These are phyloP conservation scores for Engraulis encrasicolus DNA, from an alignment of 2,113 vertebrate species.

Conservation along the genomic window DNA sequence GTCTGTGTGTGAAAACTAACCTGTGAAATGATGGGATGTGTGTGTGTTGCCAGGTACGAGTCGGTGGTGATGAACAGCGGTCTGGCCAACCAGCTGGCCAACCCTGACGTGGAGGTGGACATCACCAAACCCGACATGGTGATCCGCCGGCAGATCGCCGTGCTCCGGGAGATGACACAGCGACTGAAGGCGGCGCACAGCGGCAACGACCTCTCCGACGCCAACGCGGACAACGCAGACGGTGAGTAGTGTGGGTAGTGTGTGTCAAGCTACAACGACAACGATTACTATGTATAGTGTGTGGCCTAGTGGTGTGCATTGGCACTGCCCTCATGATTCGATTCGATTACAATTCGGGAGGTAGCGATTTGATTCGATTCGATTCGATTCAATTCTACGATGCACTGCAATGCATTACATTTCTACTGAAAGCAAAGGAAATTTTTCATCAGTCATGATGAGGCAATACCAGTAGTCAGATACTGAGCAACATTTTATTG, in stretches of 20 bases:
- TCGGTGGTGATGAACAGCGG: constrained; percentile 91
- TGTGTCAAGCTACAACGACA: no score
- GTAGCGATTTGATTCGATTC: no score
- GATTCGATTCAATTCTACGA: no score
- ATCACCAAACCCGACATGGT: constrained; percentile 88
- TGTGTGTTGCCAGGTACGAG: constrained; percentile 79
- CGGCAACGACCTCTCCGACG: constrained; percentile 87
- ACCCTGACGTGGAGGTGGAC: constrained; percentile 94
- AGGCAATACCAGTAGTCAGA: no score
- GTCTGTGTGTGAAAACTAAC: background rate
- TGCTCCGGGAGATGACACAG: constrained; percentile 89
- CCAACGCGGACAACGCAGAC: no score
- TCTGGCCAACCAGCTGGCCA: constrained; percentile 90
- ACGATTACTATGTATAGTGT: background rate
- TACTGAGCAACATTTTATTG: no score
- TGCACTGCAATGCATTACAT: no score
- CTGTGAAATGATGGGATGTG: background rate
- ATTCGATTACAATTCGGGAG: no score
- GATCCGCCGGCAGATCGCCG: constrained; percentile 90
- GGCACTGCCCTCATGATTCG: no score
- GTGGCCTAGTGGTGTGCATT: no score
- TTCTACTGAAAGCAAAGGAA: no score
- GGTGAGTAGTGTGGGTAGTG: constrained; percentile 83
- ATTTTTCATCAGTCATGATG: no score
- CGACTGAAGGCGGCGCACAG: constrained; percentile 92